phyloP scores from a whole-genome alignment of 1,140 invertebrate genomes.

The Mya arenaria region DNA sequence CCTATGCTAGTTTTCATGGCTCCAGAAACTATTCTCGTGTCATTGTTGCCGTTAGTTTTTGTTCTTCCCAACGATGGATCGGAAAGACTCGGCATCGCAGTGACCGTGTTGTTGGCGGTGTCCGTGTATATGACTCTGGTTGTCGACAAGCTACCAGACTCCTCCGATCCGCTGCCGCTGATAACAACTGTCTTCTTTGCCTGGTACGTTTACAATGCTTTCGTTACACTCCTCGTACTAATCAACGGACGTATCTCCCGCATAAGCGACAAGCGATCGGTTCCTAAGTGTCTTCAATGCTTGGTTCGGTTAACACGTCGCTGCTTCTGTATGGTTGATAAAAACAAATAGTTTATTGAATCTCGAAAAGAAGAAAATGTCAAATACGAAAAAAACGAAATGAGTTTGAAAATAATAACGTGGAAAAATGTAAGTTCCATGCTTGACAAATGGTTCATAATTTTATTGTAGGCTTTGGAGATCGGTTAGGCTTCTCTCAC shows the following conservation, averaged over 20 bases:
- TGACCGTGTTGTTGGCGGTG: conserved; percentile 21
- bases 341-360: not conserved
- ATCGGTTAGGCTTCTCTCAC: too few species aligned
- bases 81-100: conserved; percentile 15
- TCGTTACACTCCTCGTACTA: not conserved
- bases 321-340: not conserved
- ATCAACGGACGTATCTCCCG: not conserved
- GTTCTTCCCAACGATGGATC: conserved; percentile 6
- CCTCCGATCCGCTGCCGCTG: conserved; percentile 17
- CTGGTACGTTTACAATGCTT: conserved; percentile 14
- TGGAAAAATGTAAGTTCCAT: too few species aligned
- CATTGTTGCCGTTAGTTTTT: conserved; percentile 35
- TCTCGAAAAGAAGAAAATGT: too few species aligned
- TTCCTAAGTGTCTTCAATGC: not conserved
- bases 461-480: too few species aligned
- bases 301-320: conserved; percentile 8
- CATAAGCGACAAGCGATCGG: not conserved
- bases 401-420: too few species aligned
- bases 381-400: too few species aligned
- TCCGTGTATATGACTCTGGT: conserved; percentile 44
- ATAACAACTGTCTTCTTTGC: conserved; percentile 27
- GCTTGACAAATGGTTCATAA: too few species aligned
- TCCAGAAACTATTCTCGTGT: too few species aligned
- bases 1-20: too few species aligned
- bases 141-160: conserved; percentile 18